phyloP scores from a whole-genome alignment of 2,888 invertebrate species.

The Arge pagana region DNA sequence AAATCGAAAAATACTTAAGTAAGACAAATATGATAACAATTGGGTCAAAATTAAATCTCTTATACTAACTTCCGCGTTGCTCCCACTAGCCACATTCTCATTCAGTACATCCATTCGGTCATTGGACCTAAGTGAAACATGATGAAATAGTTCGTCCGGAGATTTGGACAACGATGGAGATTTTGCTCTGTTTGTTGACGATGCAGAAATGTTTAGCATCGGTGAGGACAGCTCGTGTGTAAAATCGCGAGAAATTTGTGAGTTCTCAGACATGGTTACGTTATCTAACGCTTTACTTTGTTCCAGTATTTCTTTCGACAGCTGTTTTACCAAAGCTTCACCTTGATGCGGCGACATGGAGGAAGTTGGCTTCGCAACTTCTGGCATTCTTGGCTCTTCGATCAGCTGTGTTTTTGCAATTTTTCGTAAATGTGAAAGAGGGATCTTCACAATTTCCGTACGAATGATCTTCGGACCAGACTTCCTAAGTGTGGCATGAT shows the following conservation, averaged over 20 bases:
- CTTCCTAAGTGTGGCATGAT: slow-evolving; percentile 15
- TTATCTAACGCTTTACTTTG: slow-evolving; percentile 47
- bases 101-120: too few species aligned
- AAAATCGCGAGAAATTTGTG: background rate
- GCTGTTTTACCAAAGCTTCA: slow-evolving; percentile 43
- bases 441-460: slow-evolving; percentile 43
- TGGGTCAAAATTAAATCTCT: background rate
- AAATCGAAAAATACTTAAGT: slow-evolving; percentile 5
- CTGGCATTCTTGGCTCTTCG: background rate
- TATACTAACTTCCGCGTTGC: slow-evolving; percentile 12
- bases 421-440: slow-evolving; percentile 35
- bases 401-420: slow-evolving; percentile 12
- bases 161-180: too few species aligned
- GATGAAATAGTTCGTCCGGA: too few species aligned
- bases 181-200: background rate
- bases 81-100: too few species aligned
- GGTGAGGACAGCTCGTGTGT: background rate
- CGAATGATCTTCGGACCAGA: slow-evolving; percentile 45
- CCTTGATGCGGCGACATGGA: slow-evolving; percentile 31
- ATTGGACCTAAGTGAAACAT: too few species aligned
- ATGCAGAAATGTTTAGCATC: background rate
- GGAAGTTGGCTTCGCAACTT: slow-evolving; percentile 1
- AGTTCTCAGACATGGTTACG: background rate
- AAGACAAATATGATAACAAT: background rate
- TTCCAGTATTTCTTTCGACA: slow-evolving; percentile 51